These are phyloP conservation scores for Malurus elegans DNA, from an alignment of 2,113 vertebrate species.

Conservation along the genomic window DNA sequence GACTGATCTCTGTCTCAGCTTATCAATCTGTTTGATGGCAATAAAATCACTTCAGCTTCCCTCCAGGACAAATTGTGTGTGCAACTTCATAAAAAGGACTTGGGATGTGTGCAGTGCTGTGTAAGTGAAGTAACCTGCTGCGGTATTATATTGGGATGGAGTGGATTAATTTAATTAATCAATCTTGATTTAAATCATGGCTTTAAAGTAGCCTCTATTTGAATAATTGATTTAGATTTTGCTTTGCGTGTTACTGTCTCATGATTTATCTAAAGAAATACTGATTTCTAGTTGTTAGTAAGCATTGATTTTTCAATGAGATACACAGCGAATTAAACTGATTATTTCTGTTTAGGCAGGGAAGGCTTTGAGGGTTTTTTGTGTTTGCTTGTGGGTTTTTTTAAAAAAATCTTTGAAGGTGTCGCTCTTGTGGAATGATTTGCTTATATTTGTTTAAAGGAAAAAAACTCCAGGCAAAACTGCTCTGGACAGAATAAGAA, in stretches of 20 bases:
- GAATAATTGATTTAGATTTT: constrained; percentile 33
- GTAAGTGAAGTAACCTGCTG: neutral
- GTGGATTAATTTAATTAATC: constrained; percentile 10
- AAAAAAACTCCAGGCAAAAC: neutral
- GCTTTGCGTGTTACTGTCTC: neutral
- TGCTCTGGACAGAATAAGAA: neutral
- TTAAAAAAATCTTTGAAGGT: neutral
- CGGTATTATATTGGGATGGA: neutral
- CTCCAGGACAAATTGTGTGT: neutral
- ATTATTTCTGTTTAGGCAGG: neutral
- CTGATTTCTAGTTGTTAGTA: constrained; percentile 17
- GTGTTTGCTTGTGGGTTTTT: neutral
- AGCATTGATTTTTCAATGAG: constrained; percentile 31
- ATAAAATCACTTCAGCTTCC: neutral
- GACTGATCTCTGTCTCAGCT: neutral
- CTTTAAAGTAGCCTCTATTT: neutral
- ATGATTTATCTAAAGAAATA: constrained; percentile 6
- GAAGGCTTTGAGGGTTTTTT: neutral
- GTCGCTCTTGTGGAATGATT: neutral
- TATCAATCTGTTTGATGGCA: neutral
- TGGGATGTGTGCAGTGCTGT: neutral
- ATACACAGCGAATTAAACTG: neutral
- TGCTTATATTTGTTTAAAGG: neutral
- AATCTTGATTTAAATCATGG: neutral
- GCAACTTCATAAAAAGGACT: neutral